Percentiles rank a stretch among this genome's conserved stretches.
Evolutionary conservation across 2,113 vertebrate genomes (phyloP).

Genomic region (Oryzias javanicus): DNA sequence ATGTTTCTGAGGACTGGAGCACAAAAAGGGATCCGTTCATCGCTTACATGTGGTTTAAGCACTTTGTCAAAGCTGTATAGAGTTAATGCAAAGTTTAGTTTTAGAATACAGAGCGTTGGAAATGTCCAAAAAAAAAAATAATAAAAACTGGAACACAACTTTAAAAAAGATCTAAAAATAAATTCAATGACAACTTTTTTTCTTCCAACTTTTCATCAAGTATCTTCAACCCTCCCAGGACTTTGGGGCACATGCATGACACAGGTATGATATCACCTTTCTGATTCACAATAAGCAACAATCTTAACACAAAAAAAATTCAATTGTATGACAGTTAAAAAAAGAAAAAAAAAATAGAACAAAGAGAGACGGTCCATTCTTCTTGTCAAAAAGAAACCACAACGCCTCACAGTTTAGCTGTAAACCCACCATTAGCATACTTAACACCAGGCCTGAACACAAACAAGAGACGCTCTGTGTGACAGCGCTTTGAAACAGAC

Average conservation of each 20-base stretch:
- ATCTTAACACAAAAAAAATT: conserved; percentile 9
- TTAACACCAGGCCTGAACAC: conserved; percentile 60
- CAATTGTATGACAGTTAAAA: not conserved
- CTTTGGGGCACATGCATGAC: not conserved
- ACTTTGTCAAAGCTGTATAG: too few relatives aligned
- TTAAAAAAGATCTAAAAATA: too few relatives aligned
- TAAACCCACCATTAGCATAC: conserved; percentile 67
- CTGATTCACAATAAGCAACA: conserved; percentile 22
- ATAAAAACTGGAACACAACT: too few relatives aligned
- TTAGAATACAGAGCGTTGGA: too few relatives aligned
- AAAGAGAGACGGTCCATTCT: conserved; percentile 32
- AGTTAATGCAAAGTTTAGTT: too few relatives aligned
- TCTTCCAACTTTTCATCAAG: too few relatives aligned
- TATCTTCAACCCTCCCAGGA: too few relatives aligned
- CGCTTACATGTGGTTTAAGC: too few relatives aligned
- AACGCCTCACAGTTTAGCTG: conserved; percentile 53
- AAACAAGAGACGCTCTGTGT: conserved; percentile 69
- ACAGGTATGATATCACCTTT: conserved; percentile 22
- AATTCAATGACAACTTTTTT: too few relatives aligned
- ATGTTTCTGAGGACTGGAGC: not conserved
- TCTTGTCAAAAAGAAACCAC: conserved; percentile 35
- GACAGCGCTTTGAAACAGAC: conserved; percentile 64
- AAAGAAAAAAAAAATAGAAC: conserved; percentile 9
- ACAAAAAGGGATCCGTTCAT: too few relatives aligned
- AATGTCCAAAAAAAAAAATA: too few relatives aligned